These are phyloP conservation scores for Idaea dimidiata DNA, from an alignment of 2,888 invertebrate species.

Conservation along the genomic window DNA sequence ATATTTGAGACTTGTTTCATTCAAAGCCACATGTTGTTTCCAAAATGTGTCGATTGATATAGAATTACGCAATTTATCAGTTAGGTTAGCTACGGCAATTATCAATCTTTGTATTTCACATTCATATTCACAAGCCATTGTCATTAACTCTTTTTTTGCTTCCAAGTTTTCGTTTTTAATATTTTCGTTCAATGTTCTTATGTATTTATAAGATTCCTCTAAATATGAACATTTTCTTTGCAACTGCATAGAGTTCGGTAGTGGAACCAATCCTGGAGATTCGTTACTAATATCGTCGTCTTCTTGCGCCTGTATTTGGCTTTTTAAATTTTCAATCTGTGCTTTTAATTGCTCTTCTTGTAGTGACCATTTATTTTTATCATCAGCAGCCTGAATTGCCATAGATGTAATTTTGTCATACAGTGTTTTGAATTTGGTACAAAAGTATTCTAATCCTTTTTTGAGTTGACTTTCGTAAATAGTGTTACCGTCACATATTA, in stretches of 20 bases:
- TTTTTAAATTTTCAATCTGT: conserved; percentile 64
- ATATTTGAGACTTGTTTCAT: conserved; percentile 76
- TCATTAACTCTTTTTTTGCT: conserved; percentile 67
- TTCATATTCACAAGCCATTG: conserved; percentile 63
- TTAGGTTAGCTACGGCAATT: conserved; percentile 54
- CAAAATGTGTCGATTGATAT: conserved; percentile 72
- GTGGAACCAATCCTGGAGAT: conserved; percentile 59
- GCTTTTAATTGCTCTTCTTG: conserved; percentile 71
- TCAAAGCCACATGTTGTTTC: conserved; percentile 75
- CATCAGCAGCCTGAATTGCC: conserved; percentile 64
- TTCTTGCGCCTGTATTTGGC: conserved; percentile 44
- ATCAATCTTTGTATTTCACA: conserved; percentile 66
- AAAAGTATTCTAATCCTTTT: conserved; percentile 63
- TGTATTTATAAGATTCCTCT: conserved; percentile 65
- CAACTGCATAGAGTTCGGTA: conserved; percentile 40
- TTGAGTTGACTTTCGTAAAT: conserved; percentile 58
- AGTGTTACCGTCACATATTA: conserved; percentile 43
- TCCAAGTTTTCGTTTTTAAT: conserved; percentile 74
- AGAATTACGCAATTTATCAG: conserved; percentile 71
- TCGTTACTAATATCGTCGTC: conserved; percentile 60
- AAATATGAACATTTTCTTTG: conserved; percentile 70
- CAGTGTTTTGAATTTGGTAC: conserved; percentile 64
- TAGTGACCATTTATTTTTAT: conserved; percentile 64
- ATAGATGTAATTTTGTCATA: conserved; percentile 69
- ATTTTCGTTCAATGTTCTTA: conserved; percentile 75